These are phyloP conservation scores for Phaethon lepturus DNA, from an alignment of 2,113 vertebrate species.

Conservation along the genomic window DNA sequence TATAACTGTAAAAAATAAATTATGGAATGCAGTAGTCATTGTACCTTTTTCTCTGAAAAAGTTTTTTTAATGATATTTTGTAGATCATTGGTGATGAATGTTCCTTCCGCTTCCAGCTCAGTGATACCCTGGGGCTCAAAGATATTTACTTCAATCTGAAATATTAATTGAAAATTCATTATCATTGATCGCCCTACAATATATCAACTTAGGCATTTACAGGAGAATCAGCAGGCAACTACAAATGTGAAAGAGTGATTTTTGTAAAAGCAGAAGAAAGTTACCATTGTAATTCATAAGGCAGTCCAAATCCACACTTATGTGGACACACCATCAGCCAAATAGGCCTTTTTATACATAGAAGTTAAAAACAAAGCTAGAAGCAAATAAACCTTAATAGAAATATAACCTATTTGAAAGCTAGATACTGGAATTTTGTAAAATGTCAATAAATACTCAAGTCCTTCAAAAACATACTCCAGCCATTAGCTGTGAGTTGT, in stretches of 20 bases:
- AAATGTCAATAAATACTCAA: neutral
- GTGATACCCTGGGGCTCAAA: constrained; percentile 86
- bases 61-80: constrained; percentile 80
- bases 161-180: constrained; percentile 36
- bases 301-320: neutral
- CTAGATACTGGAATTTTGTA: neutral
- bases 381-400: neutral
- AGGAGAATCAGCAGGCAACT: neutral
- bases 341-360: neutral
- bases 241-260: neutral
- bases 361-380: neutral
- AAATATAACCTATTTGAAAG: neutral
- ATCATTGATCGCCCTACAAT: neutral
- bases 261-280: neutral
- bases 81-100: constrained; percentile 81
- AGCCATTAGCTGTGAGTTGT: neutral
- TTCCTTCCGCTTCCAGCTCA: constrained; percentile 82
- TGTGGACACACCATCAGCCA: neutral
- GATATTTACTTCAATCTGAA: constrained; percentile 87
- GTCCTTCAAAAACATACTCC: neutral
- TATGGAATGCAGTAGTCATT: neutral
- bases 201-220: neutral
- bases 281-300: neutral
- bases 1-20: neutral
- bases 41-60: constrained; percentile 81